Conservation (phyloP, 2,113 vertebrate genomes). For the Connochaetes taurinus region DNA sequence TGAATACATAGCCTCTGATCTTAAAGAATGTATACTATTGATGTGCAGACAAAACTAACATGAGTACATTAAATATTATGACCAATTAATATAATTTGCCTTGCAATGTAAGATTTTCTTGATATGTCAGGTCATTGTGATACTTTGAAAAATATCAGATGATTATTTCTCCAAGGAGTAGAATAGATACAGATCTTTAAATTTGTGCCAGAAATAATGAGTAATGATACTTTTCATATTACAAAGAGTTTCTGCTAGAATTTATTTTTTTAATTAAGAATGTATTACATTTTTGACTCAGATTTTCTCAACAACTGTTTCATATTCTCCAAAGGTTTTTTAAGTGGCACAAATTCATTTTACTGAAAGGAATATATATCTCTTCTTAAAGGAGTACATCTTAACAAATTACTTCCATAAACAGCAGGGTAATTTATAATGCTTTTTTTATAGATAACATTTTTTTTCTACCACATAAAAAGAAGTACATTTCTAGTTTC, state of each 20-base stretch:
- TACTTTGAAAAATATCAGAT: conserved; percentile 4
- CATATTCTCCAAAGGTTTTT: conserved; percentile 51
- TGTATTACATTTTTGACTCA: conserved; percentile 42
- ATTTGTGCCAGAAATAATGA: background rate
- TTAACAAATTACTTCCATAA: conserved; percentile 68
- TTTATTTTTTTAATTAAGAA: background rate
- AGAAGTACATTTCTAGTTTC: conserved; percentile 14
- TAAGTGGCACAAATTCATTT: conserved; percentile 53
- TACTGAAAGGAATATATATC: conserved; percentile 39
- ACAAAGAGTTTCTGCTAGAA: background rate
- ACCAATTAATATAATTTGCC: background rate
- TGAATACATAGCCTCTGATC: background rate
- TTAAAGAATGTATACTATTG: background rate
- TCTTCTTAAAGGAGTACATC: conserved; percentile 68
- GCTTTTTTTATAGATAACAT: conserved; percentile 56
- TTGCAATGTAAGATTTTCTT: background rate
- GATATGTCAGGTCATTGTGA: background rate
- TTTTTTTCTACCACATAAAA: conserved; percentile 52
- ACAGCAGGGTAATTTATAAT: conserved; percentile 67
- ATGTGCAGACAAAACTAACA: background rate
- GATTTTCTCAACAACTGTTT: conserved; percentile 51
- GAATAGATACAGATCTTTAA: background rate
- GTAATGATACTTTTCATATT: background rate
- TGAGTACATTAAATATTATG: background rate
- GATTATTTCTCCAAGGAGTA: background rate